Evolutionary conservation across 2,113 vertebrate genomes (phyloP).

Genomic region (Megalops atlanticus): DNA sequence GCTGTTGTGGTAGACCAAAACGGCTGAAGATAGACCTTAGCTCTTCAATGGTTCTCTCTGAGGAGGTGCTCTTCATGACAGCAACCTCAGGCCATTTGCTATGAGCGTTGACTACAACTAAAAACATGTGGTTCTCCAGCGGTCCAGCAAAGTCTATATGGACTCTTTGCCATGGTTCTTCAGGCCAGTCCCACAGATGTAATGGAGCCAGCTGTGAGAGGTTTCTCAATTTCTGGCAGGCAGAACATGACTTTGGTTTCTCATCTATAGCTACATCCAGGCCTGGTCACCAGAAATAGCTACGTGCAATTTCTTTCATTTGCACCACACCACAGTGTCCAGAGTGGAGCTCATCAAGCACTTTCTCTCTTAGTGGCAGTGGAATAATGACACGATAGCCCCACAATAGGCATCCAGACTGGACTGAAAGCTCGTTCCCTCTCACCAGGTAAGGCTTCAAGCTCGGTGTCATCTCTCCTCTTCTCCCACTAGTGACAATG

Average conservation of each 20-base stretch:
- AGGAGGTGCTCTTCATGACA: conserved; percentile 19
- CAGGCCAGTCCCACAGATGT: not conserved
- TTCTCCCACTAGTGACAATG: conserved; percentile 10
- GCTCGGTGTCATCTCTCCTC: conserved; percentile 20
- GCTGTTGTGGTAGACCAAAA: conserved; percentile 20
- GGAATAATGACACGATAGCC: too few species aligned
- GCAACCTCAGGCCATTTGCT: conserved; percentile 26
- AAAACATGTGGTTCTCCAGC: conserved; percentile 5
- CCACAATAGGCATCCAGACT: conserved; percentile 27
- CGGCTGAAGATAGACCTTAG: conserved; percentile 21
- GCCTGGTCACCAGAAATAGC: conserved; percentile 26
- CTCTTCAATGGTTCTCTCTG: conserved; percentile 29
- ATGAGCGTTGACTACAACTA: conserved; percentile 19
- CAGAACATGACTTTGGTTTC: too few species aligned
- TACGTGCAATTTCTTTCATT: conserved; percentile 29
- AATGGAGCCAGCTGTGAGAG: not conserved
- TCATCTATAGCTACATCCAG: conserved; percentile 25
- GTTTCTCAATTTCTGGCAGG: too few species aligned
- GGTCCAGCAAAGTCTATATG: conserved; percentile 7
- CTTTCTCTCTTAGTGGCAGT: too few species aligned
- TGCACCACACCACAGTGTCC: not conserved
- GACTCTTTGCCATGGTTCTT: too few species aligned
- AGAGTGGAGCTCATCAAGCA: too few species aligned
- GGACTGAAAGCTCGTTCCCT: conserved; percentile 24
- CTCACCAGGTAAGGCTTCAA: conserved; percentile 21